Evolutionary conservation across 2,113 vertebrate species (phyloP), one percentile per base, ranked within the genome.

Genomic region (Gymnarchus niloticus): DNA sequence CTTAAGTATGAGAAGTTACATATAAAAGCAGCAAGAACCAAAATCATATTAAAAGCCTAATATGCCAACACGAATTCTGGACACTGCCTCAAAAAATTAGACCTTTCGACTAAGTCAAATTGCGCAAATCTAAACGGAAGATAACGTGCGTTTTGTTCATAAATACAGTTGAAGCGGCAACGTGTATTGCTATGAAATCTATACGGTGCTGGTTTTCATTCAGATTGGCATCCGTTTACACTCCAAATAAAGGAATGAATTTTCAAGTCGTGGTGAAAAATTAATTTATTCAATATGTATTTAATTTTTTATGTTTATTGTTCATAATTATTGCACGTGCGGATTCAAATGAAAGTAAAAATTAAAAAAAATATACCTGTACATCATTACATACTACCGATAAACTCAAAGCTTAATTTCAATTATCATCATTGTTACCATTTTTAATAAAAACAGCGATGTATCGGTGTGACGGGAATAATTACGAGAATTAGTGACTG

Each of bases 361-460:
- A 73, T 73, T 73, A 73, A 73, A 73, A 37, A 19, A 12, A 41
- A n/a, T n/a, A n/a, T n/a, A n/a, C n/a, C n/a, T n/a, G n/a, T 73
- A 33, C 33, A 73, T 73, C 33, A 41, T 41, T 14, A 54, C 12
- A 54, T 54, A 54, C 52, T 73, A 73, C 33, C 41, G 33, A 73
- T 12, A 73, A n/a, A n/a, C n/a, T 41, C 19, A 73, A 73, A 17
- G n/a, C 19, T 73, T 73, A 28, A 73, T 8, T 78, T 78, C 23
- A 78, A 48, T 46, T 23, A 78, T 78, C 46, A 48, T 78, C 44
- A 78, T 78, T 44, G 48, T 82, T 33, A 82, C 80, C 52, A 33
- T 49, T 82, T 25, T 82, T 82, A 54, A 52, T 81, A 81, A 81
- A 81, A 81, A 12, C 49, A 81, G 78, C 25, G 52, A 51, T 54